Percentiles rank a stretch among this genome's conserved stretches.
Evolutionary conservation across 2,797 vertebrate genomes (phyloP).

Genomic region (Euphonia xanthogaster): DNA sequence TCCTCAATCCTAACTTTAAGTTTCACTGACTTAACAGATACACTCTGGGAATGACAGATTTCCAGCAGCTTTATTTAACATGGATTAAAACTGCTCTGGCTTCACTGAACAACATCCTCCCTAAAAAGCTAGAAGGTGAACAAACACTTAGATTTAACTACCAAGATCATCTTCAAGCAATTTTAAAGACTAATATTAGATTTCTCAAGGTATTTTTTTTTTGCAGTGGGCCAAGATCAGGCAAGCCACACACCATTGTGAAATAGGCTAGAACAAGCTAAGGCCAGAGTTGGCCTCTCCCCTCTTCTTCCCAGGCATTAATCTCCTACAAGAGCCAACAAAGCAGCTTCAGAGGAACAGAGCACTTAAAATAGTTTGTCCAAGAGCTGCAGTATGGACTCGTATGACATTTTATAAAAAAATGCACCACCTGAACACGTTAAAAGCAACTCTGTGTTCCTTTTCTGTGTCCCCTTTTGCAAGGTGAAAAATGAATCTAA

Average conservation of each 20-base stretch:
- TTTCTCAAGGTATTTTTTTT: background rate
- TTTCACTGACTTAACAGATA: background rate
- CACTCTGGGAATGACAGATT: background rate
- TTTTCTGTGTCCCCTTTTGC: background rate
- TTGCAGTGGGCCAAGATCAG: background rate
- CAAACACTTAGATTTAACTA: background rate
- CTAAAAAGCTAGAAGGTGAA: background rate
- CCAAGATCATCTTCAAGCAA: background rate
- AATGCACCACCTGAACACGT: background rate
- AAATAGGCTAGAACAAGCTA: background rate
- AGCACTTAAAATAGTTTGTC: background rate
- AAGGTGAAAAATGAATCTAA: background rate
- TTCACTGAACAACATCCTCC: background rate
- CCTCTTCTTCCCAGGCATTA: background rate
- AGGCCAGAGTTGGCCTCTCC: background rate
- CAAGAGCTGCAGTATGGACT: background rate
- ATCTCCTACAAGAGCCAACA: background rate
- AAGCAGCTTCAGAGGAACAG: background rate
- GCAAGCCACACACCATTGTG: background rate
- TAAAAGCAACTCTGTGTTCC: background rate
- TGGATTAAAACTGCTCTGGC: background rate
- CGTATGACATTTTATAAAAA: accelerated
- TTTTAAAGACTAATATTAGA: background rate
- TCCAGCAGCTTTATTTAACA: background rate
- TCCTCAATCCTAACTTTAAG: background rate